These are phyloP conservation scores for Orius insidiosus DNA, from an alignment of 1,140 invertebrate species.

Conservation along the genomic window DNA sequence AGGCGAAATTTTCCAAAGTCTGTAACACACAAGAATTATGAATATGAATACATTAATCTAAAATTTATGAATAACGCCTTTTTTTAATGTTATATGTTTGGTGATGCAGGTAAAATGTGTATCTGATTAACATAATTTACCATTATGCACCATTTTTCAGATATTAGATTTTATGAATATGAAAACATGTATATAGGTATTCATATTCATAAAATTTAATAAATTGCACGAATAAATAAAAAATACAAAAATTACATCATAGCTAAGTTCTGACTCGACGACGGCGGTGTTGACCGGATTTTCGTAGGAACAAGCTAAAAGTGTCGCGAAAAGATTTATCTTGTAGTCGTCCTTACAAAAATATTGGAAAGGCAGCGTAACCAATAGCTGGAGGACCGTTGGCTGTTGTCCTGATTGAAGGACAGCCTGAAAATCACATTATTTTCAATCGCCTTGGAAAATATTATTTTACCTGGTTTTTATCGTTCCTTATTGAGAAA, in stretches of 20 bases:
- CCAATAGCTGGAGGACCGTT: slow-evolving; percentile 79
- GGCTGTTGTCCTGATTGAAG: slow-evolving; percentile 60
- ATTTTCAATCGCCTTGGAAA: slow-evolving; percentile 1
- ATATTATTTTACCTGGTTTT: slow-evolving; percentile 54
- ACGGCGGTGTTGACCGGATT: slow-evolving; percentile 49
- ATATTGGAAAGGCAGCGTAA: slow-evolving; percentile 73
- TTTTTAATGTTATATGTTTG: no score
- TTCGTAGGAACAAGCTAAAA: slow-evolving; percentile 59
- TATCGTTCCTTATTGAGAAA: slow-evolving; percentile 57
- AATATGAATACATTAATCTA: no score
- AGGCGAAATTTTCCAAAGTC: no score
- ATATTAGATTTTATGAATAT: no score
- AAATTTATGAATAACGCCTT: no score
- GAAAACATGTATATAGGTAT: no score
- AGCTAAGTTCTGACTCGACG: slow-evolving; percentile 63
- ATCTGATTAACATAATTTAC: no score
- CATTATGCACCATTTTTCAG: no score
- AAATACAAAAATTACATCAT: slow-evolving; percentile 36
- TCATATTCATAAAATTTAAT: slow-evolving; percentile 11
- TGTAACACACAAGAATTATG: no score
- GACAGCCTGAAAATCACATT: slow-evolving; percentile 34
- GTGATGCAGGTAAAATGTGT: no score
- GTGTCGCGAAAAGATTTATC: slow-evolving; percentile 67
- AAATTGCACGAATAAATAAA: neutral
- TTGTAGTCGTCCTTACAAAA: slow-evolving; percentile 61